Base-by-base conservation (phyloP, 2,888 invertebrate species). In the Pecten maximus region DNA sequence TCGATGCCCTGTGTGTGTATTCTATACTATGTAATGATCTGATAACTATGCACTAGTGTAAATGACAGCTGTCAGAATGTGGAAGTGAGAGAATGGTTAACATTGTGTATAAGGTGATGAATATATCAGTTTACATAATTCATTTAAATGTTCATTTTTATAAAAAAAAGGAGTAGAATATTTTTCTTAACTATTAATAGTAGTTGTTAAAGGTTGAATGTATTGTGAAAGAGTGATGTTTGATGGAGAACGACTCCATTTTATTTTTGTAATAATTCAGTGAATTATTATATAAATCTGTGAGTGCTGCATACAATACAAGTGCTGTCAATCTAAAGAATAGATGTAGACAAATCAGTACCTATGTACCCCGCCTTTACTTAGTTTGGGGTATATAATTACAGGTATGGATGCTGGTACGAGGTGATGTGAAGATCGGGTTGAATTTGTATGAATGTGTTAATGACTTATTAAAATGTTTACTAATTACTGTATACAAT, bases 401-500 rank as follows among this genome's bases (percentile, higher is more conserved):
- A n/a, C 48, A 16, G 48, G 48, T 48, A 48, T 48, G 48, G 19
- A 48, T 15, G 19, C 2, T 16, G 23, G 60, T 60, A 23, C n/a
- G 23, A 60, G 35, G 35, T 28, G 28, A 54, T 74, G 74, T 74
- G 23, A 35, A 74, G 35, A 74, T 74, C 28, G 35, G n/a, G n/a
- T 16, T 60, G 28, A 74, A 74, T 8, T 74, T 35, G 74, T 35
- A 74, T 74, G 74, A 74, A 74, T 74, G 35, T 74, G 74, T 35
- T 74, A 12, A 23, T 12, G 48, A 48, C 48, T 15, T 48, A 19
- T 60, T 16, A 23, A 16, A 60, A 23, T 60, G 23, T n/a, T 60
- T n/a, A 60, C 60, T 60, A 8, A 60, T 60, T 60, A n/a, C n/a
- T 60, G n/a, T 60, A 60, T 60, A 60, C n/a, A n/a, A n/a, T n/a